Percentiles rank a stretch among this genome's conserved stretches.
These are phyloP conservation scores for Leucophora obtusa DNA, from an alignment of 2,888 invertebrate genomes.

Conservation along the genomic window DNA sequence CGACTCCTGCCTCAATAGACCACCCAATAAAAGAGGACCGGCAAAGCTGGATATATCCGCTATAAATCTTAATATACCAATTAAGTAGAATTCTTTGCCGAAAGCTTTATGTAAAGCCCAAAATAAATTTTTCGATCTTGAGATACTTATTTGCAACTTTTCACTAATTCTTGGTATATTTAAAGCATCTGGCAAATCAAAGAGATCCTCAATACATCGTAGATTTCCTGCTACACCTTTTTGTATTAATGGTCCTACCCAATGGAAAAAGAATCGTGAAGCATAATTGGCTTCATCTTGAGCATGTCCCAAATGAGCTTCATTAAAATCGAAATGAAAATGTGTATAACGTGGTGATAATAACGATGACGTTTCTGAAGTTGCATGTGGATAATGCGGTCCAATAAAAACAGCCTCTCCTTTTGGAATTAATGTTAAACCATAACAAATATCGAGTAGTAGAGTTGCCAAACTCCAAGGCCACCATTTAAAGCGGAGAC, in stretches of 20 bases:
- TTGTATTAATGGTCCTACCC: slow-evolving; percentile 91
- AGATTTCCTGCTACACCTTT: slow-evolving; percentile 88
- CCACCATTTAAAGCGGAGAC: slow-evolving; percentile 80
- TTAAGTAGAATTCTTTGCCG: slow-evolving; percentile 89
- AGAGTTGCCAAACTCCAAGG: slow-evolving; percentile 83
- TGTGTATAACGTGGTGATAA: slow-evolving; percentile 81
- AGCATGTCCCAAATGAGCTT: slow-evolving; percentile 87
- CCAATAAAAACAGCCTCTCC: slow-evolving; percentile 77
- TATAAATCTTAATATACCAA: slow-evolving; percentile 89
- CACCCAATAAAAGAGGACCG: slow-evolving; percentile 92
- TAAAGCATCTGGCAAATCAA: slow-evolving; percentile 83
- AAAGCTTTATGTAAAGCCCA: slow-evolving; percentile 87
- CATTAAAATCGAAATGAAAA: slow-evolving; percentile 84
- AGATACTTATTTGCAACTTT: slow-evolving; percentile 75
- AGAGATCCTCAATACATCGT: slow-evolving; percentile 88
- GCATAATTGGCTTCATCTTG: slow-evolving; percentile 86
- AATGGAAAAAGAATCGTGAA: slow-evolving; percentile 89
- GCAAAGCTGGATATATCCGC: slow-evolving; percentile 92
- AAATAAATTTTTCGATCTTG: slow-evolving; percentile 80
- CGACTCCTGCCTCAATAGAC: slow-evolving; percentile 81
- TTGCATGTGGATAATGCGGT: slow-evolving; percentile 47
- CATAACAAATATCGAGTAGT: slow-evolving; percentile 84
- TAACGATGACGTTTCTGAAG: slow-evolving; percentile 76
- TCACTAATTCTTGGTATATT: slow-evolving; percentile 75
- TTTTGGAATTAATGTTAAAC: slow-evolving; percentile 85